phyloP scores from a whole-genome alignment of 2,113 vertebrate genomes.

The Brachyhypopomus occidentalis region DNA sequence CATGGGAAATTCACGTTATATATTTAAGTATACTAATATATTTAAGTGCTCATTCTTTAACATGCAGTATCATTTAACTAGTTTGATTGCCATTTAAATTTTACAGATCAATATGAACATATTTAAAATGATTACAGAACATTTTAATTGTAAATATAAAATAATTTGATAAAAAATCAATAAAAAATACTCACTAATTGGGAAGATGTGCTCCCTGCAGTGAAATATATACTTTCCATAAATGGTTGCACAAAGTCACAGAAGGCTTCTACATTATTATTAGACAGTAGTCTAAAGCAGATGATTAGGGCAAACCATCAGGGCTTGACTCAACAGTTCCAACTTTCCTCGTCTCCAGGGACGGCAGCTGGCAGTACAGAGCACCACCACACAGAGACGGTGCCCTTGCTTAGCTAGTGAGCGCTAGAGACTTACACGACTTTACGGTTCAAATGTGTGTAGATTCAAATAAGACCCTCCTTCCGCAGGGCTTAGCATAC shows the following conservation, averaged over 20 bases:
- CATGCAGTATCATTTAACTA: not conserved
- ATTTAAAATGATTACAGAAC: no score
- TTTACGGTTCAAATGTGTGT: not conserved
- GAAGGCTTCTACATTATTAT: not conserved
- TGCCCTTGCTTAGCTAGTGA: not conserved
- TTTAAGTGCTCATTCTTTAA: not conserved
- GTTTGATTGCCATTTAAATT: not conserved
- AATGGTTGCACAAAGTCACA: not conserved
- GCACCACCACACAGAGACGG: not conserved
- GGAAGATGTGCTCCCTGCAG: not conserved
- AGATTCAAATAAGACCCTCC: slow-evolving; percentile 2
- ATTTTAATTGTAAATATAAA: not conserved
- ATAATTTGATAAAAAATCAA: slow-evolving; percentile 3
- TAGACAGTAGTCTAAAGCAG: not conserved
- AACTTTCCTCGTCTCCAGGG: slow-evolving; percentile 3
- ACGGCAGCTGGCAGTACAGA: not conserved
- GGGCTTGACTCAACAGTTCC: not conserved
- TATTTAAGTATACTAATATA: not conserved
- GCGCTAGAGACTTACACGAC: not conserved
- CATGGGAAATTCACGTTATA: not conserved
- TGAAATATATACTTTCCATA: not conserved
- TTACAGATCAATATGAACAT: not conserved
- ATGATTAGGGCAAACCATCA: no score
- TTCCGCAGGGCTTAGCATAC: not conserved
- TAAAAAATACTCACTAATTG: not conserved